A percentile compares a stretch with the other conserved stretches of the same genome.
These are phyloP conservation scores for Istiophorus platypterus DNA, from an alignment of 2,113 vertebrate genomes.

Conservation along the genomic window DNA sequence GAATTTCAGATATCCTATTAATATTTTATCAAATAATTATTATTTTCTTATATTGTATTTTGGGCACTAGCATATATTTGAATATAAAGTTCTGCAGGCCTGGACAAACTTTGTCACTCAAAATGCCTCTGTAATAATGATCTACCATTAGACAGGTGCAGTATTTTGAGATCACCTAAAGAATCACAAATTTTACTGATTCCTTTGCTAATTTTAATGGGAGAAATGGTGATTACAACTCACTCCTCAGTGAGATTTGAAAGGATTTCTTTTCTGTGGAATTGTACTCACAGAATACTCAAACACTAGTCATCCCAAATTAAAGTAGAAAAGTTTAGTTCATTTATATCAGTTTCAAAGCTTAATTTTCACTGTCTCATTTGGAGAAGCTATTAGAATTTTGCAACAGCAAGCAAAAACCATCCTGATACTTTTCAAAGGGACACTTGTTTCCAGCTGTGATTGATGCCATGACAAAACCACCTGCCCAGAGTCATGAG, in stretches of 20 bases:
- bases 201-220: neutral
- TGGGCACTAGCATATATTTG: neutral
- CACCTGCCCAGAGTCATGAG: slow-evolving; percentile 35
- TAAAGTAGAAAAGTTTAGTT: neutral
- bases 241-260: neutral
- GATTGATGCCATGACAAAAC: slow-evolving; percentile 57
- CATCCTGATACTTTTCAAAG: slow-evolving; percentile 16
- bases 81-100: neutral
- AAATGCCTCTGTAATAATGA: too few species aligned
- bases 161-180: neutral
- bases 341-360: neutral
- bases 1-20: too few species aligned
- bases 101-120: neutral
- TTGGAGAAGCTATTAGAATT: neutral
- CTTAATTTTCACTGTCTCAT: neutral
- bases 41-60: neutral
- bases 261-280: neutral
- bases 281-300: neutral
- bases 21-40: too few species aligned
- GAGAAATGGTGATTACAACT: neutral
- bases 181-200: neutral
- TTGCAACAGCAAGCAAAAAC: neutral
- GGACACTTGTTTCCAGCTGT: slow-evolving; percentile 53
- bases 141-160: neutral
- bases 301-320: too few species aligned